Conservation (phyloP, 2,797 vertebrate species). For the Delichon dasypus region DNA sequence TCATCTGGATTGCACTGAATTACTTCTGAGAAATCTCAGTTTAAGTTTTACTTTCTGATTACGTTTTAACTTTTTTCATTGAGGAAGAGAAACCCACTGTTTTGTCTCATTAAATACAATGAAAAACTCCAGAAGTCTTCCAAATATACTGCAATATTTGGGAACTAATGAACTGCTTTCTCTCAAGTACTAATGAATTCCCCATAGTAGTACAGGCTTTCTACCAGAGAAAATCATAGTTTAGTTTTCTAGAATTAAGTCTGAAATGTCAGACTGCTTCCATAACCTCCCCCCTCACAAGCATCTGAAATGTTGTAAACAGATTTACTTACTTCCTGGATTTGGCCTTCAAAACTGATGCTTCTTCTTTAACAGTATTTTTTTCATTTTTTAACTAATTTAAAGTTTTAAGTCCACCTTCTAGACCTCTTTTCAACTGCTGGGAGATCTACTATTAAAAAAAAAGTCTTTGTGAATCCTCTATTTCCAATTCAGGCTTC, state of each 20-base stretch:
- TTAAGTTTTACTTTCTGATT: not conserved
- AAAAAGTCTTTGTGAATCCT: not conserved
- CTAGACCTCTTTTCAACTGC: not conserved
- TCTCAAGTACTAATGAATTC: not conserved
- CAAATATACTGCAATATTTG: not conserved
- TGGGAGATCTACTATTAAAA: not conserved
- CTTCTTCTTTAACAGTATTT: not conserved
- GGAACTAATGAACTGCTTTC: not conserved
- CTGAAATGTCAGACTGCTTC: not conserved
- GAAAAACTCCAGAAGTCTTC: not conserved
- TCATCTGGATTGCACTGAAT: not conserved
- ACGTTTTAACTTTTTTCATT: not conserved
- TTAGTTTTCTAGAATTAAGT: not conserved
- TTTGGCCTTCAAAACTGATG: not conserved
- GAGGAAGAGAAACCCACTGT: not conserved
- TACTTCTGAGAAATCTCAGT: not conserved
- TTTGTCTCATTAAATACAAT: not conserved
- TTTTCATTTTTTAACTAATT: not conserved
- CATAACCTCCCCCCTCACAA: not conserved
- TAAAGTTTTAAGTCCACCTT: not conserved
- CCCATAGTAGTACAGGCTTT: not conserved
- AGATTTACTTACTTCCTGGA: not conserved
- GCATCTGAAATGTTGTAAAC: not conserved
- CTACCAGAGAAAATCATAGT: not conserved
- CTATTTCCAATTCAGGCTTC: not conserved